phyloP scores from a whole-genome alignment of 2,888 invertebrate genomes.

The Hanleya hanleyi region DNA sequence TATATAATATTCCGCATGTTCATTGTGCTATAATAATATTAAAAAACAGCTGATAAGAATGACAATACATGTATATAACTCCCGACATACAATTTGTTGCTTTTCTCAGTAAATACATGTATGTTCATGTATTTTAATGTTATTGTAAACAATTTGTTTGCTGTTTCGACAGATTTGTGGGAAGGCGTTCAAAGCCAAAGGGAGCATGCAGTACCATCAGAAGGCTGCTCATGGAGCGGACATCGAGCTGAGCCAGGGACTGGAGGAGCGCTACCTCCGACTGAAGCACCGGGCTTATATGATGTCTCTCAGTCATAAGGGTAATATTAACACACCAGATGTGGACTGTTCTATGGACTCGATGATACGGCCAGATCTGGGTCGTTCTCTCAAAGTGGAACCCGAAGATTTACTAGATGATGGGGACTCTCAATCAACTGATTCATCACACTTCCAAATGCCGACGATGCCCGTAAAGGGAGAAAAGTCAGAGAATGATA shows the following conservation, averaged over 20 bases:
- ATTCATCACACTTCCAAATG: background rate
- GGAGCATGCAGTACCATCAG: slow-evolving; percentile 67
- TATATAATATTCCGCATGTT: no score
- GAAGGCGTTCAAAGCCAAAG: slow-evolving; percentile 67
- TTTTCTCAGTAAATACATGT: no score
- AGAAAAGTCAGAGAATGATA: background rate
- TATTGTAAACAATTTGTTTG: no score
- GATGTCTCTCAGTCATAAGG: background rate
- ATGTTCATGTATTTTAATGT: no score
- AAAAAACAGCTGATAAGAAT: no score
- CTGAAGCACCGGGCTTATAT: slow-evolving; percentile 39
- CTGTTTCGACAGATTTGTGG: slow-evolving; percentile 57
- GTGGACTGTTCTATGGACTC: no score
- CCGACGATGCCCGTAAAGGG: background rate
- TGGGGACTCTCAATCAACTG: background rate
- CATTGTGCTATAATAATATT: no score
- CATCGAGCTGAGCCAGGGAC: slow-evolving; percentile 66
- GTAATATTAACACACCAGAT: background rate
- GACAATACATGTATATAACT: no score
- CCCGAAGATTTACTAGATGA: slow-evolving; percentile 10
- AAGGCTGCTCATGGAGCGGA: slow-evolving; percentile 64
- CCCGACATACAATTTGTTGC: no score
- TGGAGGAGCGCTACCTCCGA: slow-evolving; percentile 62
- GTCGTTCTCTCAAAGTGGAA: background rate
- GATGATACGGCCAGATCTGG: no score